Conservation (phyloP, 2,113 vertebrate genomes). For the Oriolus oriolus region DNA sequence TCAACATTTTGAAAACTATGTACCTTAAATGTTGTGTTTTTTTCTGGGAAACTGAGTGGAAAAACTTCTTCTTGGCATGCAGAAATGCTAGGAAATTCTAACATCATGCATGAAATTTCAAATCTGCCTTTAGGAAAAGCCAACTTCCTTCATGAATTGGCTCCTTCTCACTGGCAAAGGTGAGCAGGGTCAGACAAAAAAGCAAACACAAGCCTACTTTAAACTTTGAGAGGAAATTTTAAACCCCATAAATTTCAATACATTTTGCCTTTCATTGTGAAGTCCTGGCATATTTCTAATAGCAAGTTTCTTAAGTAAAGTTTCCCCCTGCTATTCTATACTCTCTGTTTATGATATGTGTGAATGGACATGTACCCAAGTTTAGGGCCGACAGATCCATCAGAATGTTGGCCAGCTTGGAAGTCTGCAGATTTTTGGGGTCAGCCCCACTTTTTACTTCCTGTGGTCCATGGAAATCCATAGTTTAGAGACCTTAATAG, state of each 20-base stretch:
- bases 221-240: not conserved
- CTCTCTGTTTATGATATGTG: not conserved
- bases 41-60: conserved; percentile 31
- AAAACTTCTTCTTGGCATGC: conserved; percentile 21
- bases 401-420: not conserved
- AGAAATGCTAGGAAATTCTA: conserved; percentile 40
- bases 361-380: not conserved
- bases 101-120: conserved; percentile 37
- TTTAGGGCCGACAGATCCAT: not conserved
- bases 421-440: not conserved
- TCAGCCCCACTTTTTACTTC: not conserved
- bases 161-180: conserved; percentile 2
- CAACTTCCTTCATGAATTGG: conserved; percentile 14
- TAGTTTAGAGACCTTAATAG: not conserved
- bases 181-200: conserved; percentile 4
- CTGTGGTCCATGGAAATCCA: not conserved
- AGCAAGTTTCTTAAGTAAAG: not conserved
- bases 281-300: conserved; percentile 16
- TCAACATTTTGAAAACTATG: conserved; percentile 1
- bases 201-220: not conserved
- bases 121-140: conserved; percentile 40
- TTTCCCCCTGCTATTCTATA: not conserved
- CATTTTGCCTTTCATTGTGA: conserved; percentile 3
- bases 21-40: conserved; percentile 1
- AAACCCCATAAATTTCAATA: conserved; percentile 25